Conservation (phyloP, 64 coral and sea anemone species). For the Platygyra sinensis region DNA sequence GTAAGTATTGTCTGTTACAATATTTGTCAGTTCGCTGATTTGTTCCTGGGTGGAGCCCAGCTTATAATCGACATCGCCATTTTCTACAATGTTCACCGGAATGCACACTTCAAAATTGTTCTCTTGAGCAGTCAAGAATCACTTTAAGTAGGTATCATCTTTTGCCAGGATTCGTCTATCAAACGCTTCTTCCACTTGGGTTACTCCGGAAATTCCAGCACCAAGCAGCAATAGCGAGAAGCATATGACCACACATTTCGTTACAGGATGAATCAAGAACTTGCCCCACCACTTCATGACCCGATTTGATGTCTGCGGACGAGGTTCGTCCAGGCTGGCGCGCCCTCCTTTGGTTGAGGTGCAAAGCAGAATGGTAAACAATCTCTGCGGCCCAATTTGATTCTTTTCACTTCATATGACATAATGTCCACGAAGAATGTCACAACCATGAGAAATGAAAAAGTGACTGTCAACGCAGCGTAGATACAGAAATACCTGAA, state of each 20-base stretch:
- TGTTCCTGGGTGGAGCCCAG: slow-evolving; percentile 24
- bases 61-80: slow-evolving; percentile 17
- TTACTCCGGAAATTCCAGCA: slow-evolving; percentile 43
- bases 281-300: slow-evolving; percentile 46
- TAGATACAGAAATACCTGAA: slow-evolving; percentile 76
- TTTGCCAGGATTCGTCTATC: slow-evolving; percentile 59
- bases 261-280: slow-evolving; percentile 21
- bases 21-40: slow-evolving; percentile 33
- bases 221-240: slow-evolving; percentile 27
- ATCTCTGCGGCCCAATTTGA: slow-evolving; percentile 59
- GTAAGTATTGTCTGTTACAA: slow-evolving; percentile 25
- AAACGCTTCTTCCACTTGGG: slow-evolving; percentile 48
- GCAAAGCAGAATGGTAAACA: slow-evolving; percentile 47
- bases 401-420: slow-evolving; percentile 58
- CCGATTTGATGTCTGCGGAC: slow-evolving; percentile 22
- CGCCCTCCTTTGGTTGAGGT: slow-evolving; percentile 15
- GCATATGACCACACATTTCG: slow-evolving; percentile 25
- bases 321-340: slow-evolving; percentile 46
- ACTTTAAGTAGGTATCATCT: slow-evolving; percentile 64
- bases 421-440: slow-evolving; percentile 69
- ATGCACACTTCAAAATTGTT: slow-evolving; percentile 33
- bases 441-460: slow-evolving; percentile 56
- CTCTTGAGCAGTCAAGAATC: slow-evolving; percentile 35
- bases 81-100: slow-evolving; percentile 40
- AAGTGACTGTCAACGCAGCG: slow-evolving; percentile 60